Conservation (phyloP, 2,113 vertebrate species). For the Corythornis madagascariensis region DNA sequence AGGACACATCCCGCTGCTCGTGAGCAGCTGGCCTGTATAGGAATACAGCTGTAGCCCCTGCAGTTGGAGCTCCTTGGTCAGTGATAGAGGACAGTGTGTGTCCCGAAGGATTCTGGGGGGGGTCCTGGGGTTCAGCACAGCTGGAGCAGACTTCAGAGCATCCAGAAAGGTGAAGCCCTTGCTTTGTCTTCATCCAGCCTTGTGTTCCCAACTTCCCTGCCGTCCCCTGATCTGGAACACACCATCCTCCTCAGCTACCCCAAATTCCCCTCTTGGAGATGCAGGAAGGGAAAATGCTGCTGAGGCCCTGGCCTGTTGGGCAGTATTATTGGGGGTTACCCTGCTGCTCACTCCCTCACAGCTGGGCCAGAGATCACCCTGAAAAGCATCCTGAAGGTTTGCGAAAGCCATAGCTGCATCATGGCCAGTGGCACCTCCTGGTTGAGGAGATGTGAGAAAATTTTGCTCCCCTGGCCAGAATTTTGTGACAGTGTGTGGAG, state of each 20-base stretch:
- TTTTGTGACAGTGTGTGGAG: accelerated
- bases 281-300: neutral
- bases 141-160: neutral
- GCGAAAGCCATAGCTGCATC: neutral
- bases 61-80: neutral
- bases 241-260: neutral
- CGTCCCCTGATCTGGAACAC: neutral
- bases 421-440: accelerated
- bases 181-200: neutral
- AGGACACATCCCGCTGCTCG: accelerated
- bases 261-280: neutral
- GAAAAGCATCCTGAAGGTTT: neutral
- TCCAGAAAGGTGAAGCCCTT: neutral
- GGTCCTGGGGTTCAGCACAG: neutral
- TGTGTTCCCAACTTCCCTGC: neutral
- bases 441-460: neutral
- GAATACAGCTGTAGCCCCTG: neutral
- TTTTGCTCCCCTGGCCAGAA: neutral
- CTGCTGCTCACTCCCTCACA: accelerated
- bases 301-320: accelerated
- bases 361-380: neutral
- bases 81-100: neutral
- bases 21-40: neutral
- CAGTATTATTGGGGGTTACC: neutral
- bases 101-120: accelerated